These are phyloP conservation scores for Ophiothrix spiculata DNA, from an alignment of 35 echinoderm and acorn worm species.

Conservation along the genomic window DNA sequence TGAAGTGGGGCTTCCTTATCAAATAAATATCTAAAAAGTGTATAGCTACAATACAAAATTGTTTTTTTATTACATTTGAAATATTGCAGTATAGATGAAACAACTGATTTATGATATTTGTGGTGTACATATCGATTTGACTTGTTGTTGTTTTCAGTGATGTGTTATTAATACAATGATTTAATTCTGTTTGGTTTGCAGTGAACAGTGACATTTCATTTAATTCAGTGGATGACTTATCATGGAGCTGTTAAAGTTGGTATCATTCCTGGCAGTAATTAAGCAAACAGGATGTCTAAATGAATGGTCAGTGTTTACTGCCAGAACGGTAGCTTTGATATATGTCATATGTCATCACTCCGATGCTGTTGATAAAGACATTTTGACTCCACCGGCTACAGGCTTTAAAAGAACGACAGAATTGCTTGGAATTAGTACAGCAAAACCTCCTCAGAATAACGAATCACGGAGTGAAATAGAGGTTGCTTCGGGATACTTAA, in stretches of 20 bases:
- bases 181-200: too few relatives aligned
- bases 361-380: background rate
- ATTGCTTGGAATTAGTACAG: background rate
- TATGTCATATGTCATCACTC: background rate
- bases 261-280: background rate
- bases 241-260: background rate
- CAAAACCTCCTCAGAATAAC: background rate
- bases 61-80: too few relatives aligned
- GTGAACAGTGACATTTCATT: too few relatives aligned
- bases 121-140: too few relatives aligned
- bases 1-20: too few relatives aligned
- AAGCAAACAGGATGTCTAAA: background rate
- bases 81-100: too few relatives aligned
- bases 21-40: too few relatives aligned
- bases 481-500: background rate
- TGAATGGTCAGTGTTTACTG: background rate
- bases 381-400: background rate
- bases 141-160: too few relatives aligned
- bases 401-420: constrained; percentile 3
- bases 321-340: background rate
- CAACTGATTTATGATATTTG: too few relatives aligned
- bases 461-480: background rate
- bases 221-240: background rate
- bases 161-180: too few relatives aligned
- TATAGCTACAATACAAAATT: too few relatives aligned